Evolutionary conservation across 2,113 vertebrate genomes (phyloP).

Genomic region (Neolamprologus tretocephalus): DNA sequence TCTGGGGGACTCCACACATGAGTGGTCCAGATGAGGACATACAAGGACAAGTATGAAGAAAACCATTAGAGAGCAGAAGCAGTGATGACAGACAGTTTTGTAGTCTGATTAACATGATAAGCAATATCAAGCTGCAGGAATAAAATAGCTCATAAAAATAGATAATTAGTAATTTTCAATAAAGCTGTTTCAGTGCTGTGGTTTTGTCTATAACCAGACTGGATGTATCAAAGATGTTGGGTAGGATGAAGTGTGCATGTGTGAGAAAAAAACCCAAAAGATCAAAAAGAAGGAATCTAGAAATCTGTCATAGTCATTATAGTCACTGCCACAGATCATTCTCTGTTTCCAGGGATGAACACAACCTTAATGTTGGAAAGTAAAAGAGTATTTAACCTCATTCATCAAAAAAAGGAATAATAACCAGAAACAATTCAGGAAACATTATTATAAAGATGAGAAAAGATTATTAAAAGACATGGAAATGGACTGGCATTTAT

Average conservation of each 20-base stretch:
- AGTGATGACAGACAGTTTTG: fast-evolving
- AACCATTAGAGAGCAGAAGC: not conserved
- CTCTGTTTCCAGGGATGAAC: not conserved
- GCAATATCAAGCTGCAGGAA: not conserved
- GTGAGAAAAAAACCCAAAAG: not conserved
- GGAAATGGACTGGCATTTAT: not conserved
- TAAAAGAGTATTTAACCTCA: not conserved
- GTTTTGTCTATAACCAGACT: not conserved
- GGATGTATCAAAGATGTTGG: not conserved
- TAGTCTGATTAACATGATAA: not conserved
- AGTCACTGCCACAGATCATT: not conserved
- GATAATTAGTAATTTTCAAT: not conserved
- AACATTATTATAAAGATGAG: not conserved
- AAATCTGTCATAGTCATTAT: not conserved
- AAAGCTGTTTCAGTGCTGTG: not conserved
- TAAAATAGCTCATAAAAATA: not conserved
- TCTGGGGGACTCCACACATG: not conserved
- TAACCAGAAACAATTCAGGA: not conserved
- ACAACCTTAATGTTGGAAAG: not conserved
- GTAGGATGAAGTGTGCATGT: not conserved
- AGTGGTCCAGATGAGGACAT: not conserved
- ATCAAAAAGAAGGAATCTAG: not conserved
- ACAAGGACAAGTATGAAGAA: not conserved
- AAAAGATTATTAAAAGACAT: not conserved
- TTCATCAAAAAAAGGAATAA: not conserved